Base-by-base conservation (phyloP, 2,797 vertebrate species). In the Phrynocephalus guinanensis region DNA sequence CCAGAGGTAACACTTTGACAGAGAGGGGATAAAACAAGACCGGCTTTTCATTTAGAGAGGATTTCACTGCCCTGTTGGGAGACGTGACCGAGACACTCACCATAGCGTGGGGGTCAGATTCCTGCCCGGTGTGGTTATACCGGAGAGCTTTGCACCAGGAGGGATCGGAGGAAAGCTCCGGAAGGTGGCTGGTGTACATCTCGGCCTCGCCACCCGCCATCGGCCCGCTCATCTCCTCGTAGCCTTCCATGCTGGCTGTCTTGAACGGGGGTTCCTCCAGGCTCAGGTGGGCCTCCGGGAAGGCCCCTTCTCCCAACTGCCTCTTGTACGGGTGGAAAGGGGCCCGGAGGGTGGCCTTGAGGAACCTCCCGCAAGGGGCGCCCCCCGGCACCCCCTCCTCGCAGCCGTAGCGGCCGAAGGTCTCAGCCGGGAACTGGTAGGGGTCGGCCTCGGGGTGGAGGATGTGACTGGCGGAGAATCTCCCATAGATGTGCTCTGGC, bases 301-400 rank as follows among this genome's bases (percentile, higher is more conserved):
- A 95, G 93, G 93, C 88, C 0, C 97, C 97, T 6, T 98, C 97
- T 0, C 97, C 97, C 95, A 97, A 96, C 90, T 98, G 98, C 86
- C 97, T 96, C 75, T 95, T 96, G 94, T 99, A 99, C 0, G 98
- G 97, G 89, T 99, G 98, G 94, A 98, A 99, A 18, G 96, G 97
- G 86, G 91, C 93, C 8, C 96, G 87, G 56, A 28, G 95, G 89
- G 50, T 79, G 90, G 92, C 94, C 88, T 95, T 96, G 91, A 97
- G 95, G 48, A 95, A 95, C 33, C 93, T 91, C 0, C 94, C 93
- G 0, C 95, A 95, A 81, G 52, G 78, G 78, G 2, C 11, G 22
- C 82, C 96, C 73, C 90, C 94, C 7, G 93, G 91, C 0, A 93
- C 4, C n/a, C 90, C 93, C 20, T 97, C 98, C 56, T 98, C 98